Evolutionary conservation across 1,140 invertebrate species (phyloP), one percentile per base, ranked within the genome.

Genomic region (Cotesia glomerata): DNA sequence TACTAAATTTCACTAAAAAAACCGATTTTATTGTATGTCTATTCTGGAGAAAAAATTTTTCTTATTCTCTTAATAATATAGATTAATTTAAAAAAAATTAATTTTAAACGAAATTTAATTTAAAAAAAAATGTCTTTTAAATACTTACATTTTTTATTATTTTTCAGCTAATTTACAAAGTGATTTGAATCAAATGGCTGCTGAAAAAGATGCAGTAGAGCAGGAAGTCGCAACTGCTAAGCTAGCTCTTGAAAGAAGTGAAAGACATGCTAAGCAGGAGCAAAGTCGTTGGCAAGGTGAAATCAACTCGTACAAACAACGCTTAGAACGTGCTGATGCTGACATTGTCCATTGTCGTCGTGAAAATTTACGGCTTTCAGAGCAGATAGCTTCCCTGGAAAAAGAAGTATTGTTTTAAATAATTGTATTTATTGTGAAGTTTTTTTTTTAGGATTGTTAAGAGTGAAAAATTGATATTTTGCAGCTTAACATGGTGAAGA

Each of bases 291-390:
- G 93, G 4, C 92, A 92, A 71, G 91, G 92, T 8, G 94, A 95
- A 85, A 91, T 95, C 11, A 91, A 91, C 78, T 94, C 93, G 0
- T 87, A 95, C 16, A 89, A 93, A 63, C 92, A 94, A 79, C 90
- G 93, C 58, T 79, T 95, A 73, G 93, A 95, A 79, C 86, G 93
- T 70, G 91, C 92, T 5, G 94, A 95, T 83, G 91, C 91, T 0
- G 94, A 95, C 80, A 80, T 94, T 34, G 88, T 94, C 4, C 93
- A 94, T 77, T 91, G 92, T 11, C 89, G 93, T 36, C 88, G 93
- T 14, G 93, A 95, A 79, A 93, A 94, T 75, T 83, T 94, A 36
- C 88, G 93, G 62, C 87, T 95, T 0, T 89, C 89, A 16, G 93
- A 95, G 79, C 92, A 93, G 77, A 91, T 95, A 51, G 89, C 92